Conservation (phyloP, 1,140 invertebrate genomes). For the Nixonia krombeini region DNA sequence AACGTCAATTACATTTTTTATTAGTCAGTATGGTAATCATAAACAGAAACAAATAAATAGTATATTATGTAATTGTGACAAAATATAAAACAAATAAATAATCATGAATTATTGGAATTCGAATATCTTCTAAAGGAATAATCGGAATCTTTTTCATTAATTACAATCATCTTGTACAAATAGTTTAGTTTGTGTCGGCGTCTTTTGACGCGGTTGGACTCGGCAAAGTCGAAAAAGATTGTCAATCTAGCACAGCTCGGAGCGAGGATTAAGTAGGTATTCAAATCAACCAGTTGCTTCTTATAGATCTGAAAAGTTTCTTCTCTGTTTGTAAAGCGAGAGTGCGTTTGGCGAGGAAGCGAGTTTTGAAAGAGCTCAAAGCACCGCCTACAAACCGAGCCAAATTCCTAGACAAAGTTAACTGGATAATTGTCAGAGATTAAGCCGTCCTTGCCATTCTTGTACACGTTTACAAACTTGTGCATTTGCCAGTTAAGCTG, state of each 20-base stretch:
- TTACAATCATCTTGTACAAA: too few relatives aligned
- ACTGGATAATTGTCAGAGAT: conserved; percentile 62
- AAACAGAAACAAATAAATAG: too few relatives aligned
- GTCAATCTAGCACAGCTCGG: conserved; percentile 26
- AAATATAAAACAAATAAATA: too few relatives aligned
- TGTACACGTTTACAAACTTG: conserved; percentile 62
- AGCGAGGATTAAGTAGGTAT: conserved; percentile 41
- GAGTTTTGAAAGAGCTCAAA: conserved; percentile 33
- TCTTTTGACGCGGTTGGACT: background rate
- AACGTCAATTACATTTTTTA: too few relatives aligned
- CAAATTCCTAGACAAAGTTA: conserved; percentile 55
- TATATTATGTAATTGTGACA: too few relatives aligned
- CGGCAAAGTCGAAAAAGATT: conserved; percentile 24
- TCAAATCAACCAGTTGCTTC: conserved; percentile 35
- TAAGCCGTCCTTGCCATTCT: conserved; percentile 48
- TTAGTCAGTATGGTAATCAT: too few relatives aligned
- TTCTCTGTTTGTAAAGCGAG: conserved; percentile 23
- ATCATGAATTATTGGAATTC: too few relatives aligned
- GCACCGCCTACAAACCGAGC: conserved; percentile 26
- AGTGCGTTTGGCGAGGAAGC: conserved; percentile 8
- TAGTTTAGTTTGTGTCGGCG: background rate
- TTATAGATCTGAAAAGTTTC: conserved; percentile 18
- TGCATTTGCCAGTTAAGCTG: conserved; percentile 51
- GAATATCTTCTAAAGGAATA: too few relatives aligned
- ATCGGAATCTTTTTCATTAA: too few relatives aligned